Evolutionary conservation across 1,140 invertebrate species (phyloP).

Genomic region (Pantala flavescens): DNA sequence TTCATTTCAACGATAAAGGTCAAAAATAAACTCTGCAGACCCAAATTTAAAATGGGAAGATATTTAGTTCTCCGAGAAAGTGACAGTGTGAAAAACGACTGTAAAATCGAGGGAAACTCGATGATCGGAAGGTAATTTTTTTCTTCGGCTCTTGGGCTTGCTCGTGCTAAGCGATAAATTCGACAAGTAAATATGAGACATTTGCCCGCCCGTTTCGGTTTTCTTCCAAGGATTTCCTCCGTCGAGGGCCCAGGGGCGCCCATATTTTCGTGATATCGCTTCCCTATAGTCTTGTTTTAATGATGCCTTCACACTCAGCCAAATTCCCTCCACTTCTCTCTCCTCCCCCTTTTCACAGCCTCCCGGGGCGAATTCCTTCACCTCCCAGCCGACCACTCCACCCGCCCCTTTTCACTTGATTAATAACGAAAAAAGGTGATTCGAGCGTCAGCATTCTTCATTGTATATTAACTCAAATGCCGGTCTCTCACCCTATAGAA

Average conservation of each 20-base stretch:
- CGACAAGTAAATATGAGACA: neutral
- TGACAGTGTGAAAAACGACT: too few relatives aligned
- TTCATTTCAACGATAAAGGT: too few relatives aligned
- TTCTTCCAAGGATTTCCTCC: neutral
- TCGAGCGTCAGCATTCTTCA: neutral
- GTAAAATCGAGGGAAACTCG: too few relatives aligned
- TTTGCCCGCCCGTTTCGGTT: neutral
- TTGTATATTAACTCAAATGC: conserved; percentile 8
- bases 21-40: too few relatives aligned
- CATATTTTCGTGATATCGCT: neutral
- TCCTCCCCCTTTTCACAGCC: neutral
- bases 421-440: conserved; percentile 6
- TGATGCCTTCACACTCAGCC: neutral
- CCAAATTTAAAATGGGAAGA: too few relatives aligned
- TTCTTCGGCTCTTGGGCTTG: too few relatives aligned
- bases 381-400: neutral
- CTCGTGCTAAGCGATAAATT: too few relatives aligned
- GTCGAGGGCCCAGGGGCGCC: neutral
- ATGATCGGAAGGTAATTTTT: too few relatives aligned
- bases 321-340: neutral
- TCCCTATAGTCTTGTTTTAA: neutral
- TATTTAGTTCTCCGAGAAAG: too few relatives aligned
- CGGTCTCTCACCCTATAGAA: neutral
- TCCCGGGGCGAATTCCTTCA: neutral
- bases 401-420: neutral